These are phyloP conservation scores for Mesorhabditis belari DNA, from an alignment of 2,888 invertebrate genomes.

Conservation along the genomic window DNA sequence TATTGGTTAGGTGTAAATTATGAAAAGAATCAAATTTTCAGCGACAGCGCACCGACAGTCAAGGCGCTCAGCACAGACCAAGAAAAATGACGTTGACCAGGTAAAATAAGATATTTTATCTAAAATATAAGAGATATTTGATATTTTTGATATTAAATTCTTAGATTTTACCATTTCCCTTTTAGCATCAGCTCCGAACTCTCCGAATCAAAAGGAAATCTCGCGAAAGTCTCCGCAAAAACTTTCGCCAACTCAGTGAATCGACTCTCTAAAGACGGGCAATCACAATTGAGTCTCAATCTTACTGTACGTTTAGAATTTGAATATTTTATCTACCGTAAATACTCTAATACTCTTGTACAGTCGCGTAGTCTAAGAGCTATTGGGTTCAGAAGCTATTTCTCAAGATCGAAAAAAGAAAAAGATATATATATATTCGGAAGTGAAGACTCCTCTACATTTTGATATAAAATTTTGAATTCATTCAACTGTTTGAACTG, in stretches of 20 bases:
- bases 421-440: too few species aligned
- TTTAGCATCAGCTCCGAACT: conserved; percentile 31
- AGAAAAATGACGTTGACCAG: conserved; percentile 28
- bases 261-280: conserved; percentile 35
- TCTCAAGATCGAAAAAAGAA: too few species aligned
- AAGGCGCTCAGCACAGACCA: conserved; percentile 4
- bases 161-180: not conserved
- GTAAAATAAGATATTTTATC: not conserved
- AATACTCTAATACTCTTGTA: conserved; percentile 1
- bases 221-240: conserved; percentile 28
- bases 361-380: too few species aligned
- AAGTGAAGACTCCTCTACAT: too few species aligned
- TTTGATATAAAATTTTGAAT: too few species aligned
- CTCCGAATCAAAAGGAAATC: too few species aligned
- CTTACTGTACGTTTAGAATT: conserved; percentile 31
- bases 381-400: too few species aligned
- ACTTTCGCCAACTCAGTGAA: conserved; percentile 48
- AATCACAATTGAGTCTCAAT: conserved; percentile 43
- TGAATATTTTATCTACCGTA: not conserved
- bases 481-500: too few species aligned
- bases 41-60: not conserved
- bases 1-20: too few species aligned
- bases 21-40: too few species aligned
- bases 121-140: too few species aligned
- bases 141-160: too few species aligned